Percentiles rank a stretch among this genome's conserved stretches.
Conservation (phyloP, 2,888 invertebrate genomes). For the Phengaris alcon region DNA sequence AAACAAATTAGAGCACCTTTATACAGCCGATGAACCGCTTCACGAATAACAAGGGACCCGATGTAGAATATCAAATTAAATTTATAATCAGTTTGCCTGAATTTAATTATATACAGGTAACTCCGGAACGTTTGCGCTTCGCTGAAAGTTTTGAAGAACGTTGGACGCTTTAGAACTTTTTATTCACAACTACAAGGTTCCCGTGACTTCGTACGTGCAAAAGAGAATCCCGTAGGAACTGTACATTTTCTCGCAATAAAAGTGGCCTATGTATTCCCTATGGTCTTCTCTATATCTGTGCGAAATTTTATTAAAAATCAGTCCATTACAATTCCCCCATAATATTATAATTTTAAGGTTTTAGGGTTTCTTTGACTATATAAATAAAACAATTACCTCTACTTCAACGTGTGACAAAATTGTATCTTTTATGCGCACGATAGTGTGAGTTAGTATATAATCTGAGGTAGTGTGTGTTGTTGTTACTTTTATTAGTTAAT, state of each 20-base stretch:
- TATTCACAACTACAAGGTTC: neutral
- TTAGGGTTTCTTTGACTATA: no score
- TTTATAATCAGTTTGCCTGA: constrained; percentile 73
- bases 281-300: neutral
- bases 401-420: no score
- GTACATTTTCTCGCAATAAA: no score
- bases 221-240: neutral
- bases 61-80: constrained; percentile 56
- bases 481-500: no score
- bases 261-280: no score
- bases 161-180: constrained; percentile 11
- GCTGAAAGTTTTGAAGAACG: constrained; percentile 54
- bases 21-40: constrained; percentile 48
- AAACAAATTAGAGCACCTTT: constrained; percentile 31
- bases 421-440: no score
- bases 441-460: no score
- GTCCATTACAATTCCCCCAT: no score
- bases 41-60: neutral
- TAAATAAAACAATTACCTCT: no score
- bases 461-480: no score
- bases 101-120: constrained; percentile 71
- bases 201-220: neutral
- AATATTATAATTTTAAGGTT: no score
- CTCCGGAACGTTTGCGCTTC: constrained; percentile 68
- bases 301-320: no score